A percentile compares a stretch with the other conserved stretches of the same genome.
Evolutionary conservation across 2,113 vertebrate species (phyloP).

Genomic region (Sinocyclocheilus rhinocerous): DNA sequence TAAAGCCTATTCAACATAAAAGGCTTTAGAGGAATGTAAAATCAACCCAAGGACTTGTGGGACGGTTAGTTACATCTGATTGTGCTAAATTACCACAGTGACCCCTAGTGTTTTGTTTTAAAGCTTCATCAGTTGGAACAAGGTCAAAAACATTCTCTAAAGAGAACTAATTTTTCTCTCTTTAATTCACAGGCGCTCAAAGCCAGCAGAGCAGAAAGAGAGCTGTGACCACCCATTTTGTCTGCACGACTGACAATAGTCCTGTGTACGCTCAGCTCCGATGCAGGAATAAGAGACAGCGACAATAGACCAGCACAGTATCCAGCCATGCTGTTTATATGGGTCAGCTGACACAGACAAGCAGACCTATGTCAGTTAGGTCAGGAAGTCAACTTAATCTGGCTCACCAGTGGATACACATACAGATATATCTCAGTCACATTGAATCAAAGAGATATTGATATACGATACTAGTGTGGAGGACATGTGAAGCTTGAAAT

Average conservation of each 20-base stretch:
- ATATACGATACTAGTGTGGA: background rate
- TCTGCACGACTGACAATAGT: background rate
- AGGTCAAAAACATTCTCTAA: slow-evolving; percentile 12
- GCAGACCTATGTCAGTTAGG: slow-evolving; percentile 20
- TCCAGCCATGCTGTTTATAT: slow-evolving; percentile 29
- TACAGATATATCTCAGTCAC: slow-evolving; percentile 7
- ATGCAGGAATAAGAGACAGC: background rate
- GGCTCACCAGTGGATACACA: background rate
- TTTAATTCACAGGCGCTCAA: slow-evolving; percentile 45
- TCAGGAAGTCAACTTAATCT: slow-evolving; percentile 5
- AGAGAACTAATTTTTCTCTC: slow-evolving; percentile 27
- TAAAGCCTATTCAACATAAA: background rate
- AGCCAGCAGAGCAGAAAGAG: background rate
- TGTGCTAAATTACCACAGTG: slow-evolving; percentile 43
- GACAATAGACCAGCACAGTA: background rate
- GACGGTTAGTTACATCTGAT: background rate
- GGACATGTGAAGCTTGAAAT: slow-evolving; percentile 18
- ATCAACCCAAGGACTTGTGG: background rate
- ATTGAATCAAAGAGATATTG: background rate
- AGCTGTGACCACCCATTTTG: slow-evolving; percentile 11
- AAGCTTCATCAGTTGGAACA: slow-evolving; percentile 26
- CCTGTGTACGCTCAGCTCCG: background rate
- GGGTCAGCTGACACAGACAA: slow-evolving; percentile 46
- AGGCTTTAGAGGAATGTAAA: slow-evolving; percentile 1
- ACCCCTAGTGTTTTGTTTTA: slow-evolving; percentile 43